Evolutionary conservation across 2,797 vertebrate genomes (phyloP), one percentile per base, ranked within the genome.

Genomic region (Pyrocephalus nanus): DNA sequence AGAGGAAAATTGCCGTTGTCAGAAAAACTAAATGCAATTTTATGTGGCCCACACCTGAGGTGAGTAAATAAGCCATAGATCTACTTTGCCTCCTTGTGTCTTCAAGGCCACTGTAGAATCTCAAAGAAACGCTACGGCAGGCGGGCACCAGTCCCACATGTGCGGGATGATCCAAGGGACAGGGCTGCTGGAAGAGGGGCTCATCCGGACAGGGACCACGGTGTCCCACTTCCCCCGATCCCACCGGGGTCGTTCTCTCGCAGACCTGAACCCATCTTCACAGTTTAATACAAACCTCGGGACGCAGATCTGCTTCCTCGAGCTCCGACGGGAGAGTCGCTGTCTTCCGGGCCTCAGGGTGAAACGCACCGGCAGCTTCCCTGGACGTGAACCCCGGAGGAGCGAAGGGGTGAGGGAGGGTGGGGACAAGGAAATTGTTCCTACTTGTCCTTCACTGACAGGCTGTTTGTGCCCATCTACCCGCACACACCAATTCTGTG

Each of bases 1-100:
- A 93, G 69, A 87, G 66, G 88, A 83, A 96, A 95, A 95, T 96
- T 88, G 74, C 87, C 91, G 54, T 58, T 95, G 89, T 94, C 95
- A 83, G 57, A 32, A 78, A 92, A 91, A 62, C 58, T 69, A 87
- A 92, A 65, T 27, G 75, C 48, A 87, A 78, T 92, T 97, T 88
- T 73, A 91, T 75, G 87, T 88, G 69, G 30, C 36, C 72, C 66
- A 5, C 54, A 47, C 38, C 40, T 23, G 86, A 78, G 85, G 58
- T 34, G 79, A 69, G 75, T 81, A 92, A 77, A 92, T 57, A 93
- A 84, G 15, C 34, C 29, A 16, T 3, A 48, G 40, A 21, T 72
- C 57, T 50, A n/a, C 50, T 30, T 58, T 15, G 42, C 25, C 53
- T 72, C 53, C 48, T 66, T 34, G 85, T 47, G 30, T 54, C 61